Evolutionary conservation across 1,140 invertebrate species (phyloP).

Genomic region (Drosophila athabasca): DNA sequence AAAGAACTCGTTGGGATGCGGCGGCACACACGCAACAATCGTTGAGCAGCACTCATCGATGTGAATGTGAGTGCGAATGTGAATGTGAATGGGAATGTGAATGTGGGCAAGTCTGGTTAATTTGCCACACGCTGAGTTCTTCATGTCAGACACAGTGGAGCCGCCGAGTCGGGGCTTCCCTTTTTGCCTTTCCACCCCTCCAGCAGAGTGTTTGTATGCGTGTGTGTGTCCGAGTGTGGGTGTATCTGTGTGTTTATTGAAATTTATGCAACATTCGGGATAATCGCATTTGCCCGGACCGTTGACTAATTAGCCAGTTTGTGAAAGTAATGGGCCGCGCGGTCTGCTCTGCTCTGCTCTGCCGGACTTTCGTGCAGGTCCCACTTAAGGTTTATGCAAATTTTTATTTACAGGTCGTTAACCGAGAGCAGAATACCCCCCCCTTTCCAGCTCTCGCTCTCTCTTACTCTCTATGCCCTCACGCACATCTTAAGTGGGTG

Average conservation of each 20-base stretch:
- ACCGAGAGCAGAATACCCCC: conserved; percentile 46
- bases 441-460: conserved; percentile 2
- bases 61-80: conserved; percentile 15
- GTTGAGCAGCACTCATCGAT: conserved; percentile 57
- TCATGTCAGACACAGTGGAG: conserved; percentile 69
- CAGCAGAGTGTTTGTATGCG: neutral
- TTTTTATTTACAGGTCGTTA: conserved; percentile 78
- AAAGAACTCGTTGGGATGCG: conserved; percentile 66
- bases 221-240: neutral
- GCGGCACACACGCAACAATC: conserved; percentile 60
- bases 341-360: neutral
- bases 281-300: conserved; percentile 42
- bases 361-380: conserved; percentile 31
- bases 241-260: conserved; percentile 50
- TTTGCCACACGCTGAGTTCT: conserved; percentile 41
- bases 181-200: conserved; percentile 8
- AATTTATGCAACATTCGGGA: conserved; percentile 66
- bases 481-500: conserved; percentile 65
- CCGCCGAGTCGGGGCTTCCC: conserved; percentile 16
- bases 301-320: conserved; percentile 75
- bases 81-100: neutral
- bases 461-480: neutral
- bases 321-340: conserved; percentile 68
- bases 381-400: conserved; percentile 68
- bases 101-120: conserved; percentile 26